These are phyloP conservation scores for Malacoctenus gilli DNA, from an alignment of 2,797 vertebrate genomes.

Conservation along the genomic window DNA sequence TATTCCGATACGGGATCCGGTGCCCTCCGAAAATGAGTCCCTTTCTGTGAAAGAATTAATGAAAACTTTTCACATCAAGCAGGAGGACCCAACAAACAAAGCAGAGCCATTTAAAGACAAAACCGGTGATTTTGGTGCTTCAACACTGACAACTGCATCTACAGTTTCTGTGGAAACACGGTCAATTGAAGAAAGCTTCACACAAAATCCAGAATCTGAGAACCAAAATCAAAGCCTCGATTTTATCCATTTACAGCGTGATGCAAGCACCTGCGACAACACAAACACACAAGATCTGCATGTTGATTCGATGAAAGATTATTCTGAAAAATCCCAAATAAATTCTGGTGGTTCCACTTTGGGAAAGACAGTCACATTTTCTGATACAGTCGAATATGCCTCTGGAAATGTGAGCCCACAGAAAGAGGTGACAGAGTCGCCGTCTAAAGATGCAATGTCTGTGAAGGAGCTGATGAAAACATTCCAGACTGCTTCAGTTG, in stretches of 20 bases:
- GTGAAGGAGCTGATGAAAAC: constrained; percentile 94
- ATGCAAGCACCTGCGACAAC: constrained; percentile 13
- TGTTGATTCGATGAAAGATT: constrained; percentile 14
- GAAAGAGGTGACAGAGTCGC: constrained; percentile 8
- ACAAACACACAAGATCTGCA: constrained; percentile 12
- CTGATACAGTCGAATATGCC: constrained; percentile 24
- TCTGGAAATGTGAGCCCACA: constrained; percentile 2
- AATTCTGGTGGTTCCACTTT: constrained; percentile 27
- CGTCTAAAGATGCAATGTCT: constrained; percentile 86
- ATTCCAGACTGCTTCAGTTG: constrained; percentile 91
- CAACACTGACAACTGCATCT: too few species aligned
- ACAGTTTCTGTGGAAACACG: too few species aligned
- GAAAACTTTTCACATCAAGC: too few species aligned
- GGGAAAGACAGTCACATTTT: constrained; percentile 53
- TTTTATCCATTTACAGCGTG: constrained; percentile 17
- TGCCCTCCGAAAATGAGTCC: too few species aligned
- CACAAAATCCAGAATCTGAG: constrained; percentile 25
- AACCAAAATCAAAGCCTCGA: constrained; percentile 14
- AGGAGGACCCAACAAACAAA: too few species aligned
- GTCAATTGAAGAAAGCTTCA: too few species aligned
- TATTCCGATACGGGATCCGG: constrained; percentile 8
- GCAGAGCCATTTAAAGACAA: too few species aligned
- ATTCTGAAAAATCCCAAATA: constrained; percentile 33
- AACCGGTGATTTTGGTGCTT: too few species aligned
- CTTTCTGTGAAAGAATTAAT: too few species aligned